A percentile compares a stretch with the other conserved stretches of the same genome.
Evolutionary conservation across 2,113 vertebrate species (phyloP).

Genomic region (Phasianus colchicus): DNA sequence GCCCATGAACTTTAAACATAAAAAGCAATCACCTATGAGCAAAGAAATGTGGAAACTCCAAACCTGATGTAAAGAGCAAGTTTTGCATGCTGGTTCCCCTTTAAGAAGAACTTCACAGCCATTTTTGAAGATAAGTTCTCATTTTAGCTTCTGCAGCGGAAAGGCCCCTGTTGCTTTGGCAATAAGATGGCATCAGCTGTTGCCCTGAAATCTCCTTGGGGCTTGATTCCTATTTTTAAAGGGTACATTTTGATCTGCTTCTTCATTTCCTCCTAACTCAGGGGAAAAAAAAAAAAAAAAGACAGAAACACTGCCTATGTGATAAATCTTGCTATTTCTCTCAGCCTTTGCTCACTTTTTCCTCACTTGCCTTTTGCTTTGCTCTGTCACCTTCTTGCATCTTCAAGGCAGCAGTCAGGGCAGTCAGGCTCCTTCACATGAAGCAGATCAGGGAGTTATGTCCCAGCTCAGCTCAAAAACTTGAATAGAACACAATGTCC

Average conservation of each 20-base stretch:
- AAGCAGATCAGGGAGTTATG: background rate
- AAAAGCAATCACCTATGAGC: background rate
- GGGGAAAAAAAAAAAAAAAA: background rate
- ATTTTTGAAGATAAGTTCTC: background rate
- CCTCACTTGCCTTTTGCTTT: background rate
- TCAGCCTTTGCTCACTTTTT: background rate
- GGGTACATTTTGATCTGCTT: background rate
- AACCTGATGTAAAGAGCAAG: background rate
- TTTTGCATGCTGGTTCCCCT: background rate
- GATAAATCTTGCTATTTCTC: background rate
- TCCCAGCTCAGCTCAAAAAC: background rate
- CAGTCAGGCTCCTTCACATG: background rate
- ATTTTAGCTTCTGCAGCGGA: background rate
- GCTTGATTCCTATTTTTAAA: background rate
- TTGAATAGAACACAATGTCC: fast-evolving
- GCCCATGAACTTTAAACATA: background rate
- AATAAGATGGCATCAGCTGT: background rate
- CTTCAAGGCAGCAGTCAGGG: background rate
- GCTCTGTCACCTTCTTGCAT: background rate
- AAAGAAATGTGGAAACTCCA: background rate
- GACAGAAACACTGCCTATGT: background rate
- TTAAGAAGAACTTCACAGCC: background rate
- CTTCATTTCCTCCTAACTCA: background rate
- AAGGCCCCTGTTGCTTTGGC: background rate
- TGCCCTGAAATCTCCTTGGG: background rate